These are phyloP conservation scores for Ooceraea biroi DNA, from an alignment of 1,140 invertebrate species.

Conservation along the genomic window DNA sequence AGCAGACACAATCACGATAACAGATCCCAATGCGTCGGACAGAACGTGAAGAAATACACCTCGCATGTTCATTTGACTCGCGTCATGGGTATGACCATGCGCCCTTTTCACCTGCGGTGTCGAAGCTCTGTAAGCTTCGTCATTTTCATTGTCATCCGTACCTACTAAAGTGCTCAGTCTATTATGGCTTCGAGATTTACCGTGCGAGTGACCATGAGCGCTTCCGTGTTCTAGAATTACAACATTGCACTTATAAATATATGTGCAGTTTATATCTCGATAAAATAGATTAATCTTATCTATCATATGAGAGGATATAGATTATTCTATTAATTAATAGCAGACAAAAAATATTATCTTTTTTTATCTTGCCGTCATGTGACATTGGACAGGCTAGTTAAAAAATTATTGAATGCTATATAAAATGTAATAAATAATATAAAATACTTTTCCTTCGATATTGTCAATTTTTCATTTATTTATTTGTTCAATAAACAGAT, in stretches of 20 bases:
- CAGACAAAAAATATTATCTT: background rate
- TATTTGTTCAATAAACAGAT: background rate
- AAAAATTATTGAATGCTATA: background rate
- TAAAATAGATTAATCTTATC: slow-evolving; percentile 53
- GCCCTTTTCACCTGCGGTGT: slow-evolving; percentile 82
- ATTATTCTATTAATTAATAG: slow-evolving; percentile 28
- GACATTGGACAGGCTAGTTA: background rate
- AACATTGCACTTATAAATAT: slow-evolving; percentile 44
- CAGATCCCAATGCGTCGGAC: slow-evolving; percentile 97
- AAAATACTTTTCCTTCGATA: background rate
- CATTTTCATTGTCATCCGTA: slow-evolving; percentile 93
- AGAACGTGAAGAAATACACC: slow-evolving; percentile 99
- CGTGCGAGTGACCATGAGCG: slow-evolving; percentile 91
- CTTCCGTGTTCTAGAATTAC: slow-evolving; percentile 90
- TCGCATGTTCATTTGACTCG: slow-evolving; percentile 97
- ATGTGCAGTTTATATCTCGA: background rate
- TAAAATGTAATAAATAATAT: background rate
- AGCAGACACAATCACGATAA: slow-evolving; percentile 98
- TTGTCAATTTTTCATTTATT: background rate
- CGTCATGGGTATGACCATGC: slow-evolving; percentile 88
- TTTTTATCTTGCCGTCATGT: background rate
- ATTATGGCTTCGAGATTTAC: slow-evolving; percentile 88
- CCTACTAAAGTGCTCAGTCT: slow-evolving; percentile 88
- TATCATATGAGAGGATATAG: background rate
- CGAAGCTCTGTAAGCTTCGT: slow-evolving; percentile 89